Evolutionary conservation across 92 coral and sea anemone species (phyloP), one percentile per base, ranked within the genome.

Genomic region (Porites evermanni): DNA sequence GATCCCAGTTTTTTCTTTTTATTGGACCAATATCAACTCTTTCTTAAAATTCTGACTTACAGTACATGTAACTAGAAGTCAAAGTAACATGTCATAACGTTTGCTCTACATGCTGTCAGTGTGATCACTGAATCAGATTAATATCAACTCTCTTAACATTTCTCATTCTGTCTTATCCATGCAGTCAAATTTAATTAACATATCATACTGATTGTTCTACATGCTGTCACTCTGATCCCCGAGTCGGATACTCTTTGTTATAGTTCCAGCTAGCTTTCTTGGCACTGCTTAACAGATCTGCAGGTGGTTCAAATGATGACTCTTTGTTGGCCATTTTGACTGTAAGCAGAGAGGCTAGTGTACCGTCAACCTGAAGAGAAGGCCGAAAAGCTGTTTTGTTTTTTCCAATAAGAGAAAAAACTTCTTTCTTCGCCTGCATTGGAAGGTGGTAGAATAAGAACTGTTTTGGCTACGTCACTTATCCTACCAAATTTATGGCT

Each of bases 361-460:
- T 78, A 26, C 94, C 91, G 12, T 91, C 82, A 59, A 91, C 91
- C 21, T 78, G 68, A 11, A 91, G 54, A 32, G 91, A 82, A 11
- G 89, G 85, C 53, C 89, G 60, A 69, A 84, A 87, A 26, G 75
- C 80, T 16, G 91, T 91, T 83, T 91, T 88, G 72, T 90, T 90
- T 77, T 90, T 90, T 18, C 91, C 69, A 6, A 86, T 73, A 65
- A 90, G 87, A 78, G 82, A 82, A 19, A 91, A 91, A 47, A 88
- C 86, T 24, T 44, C 94, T 74, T 60, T 88, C 89, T 72, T 91
- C 87, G 5, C 91, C 89, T 38, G 94, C 91, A 88, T 91, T 88
- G 20, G 91, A 77, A 58, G 84, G 89, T 23, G 89, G 91, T 54
- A 91, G 71, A 61, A 91, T 83, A 32, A 88, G 58, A 52, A 88